These are phyloP conservation scores for Melieria omissa DNA, from an alignment of 2,888 invertebrate species.

Conservation along the genomic window DNA sequence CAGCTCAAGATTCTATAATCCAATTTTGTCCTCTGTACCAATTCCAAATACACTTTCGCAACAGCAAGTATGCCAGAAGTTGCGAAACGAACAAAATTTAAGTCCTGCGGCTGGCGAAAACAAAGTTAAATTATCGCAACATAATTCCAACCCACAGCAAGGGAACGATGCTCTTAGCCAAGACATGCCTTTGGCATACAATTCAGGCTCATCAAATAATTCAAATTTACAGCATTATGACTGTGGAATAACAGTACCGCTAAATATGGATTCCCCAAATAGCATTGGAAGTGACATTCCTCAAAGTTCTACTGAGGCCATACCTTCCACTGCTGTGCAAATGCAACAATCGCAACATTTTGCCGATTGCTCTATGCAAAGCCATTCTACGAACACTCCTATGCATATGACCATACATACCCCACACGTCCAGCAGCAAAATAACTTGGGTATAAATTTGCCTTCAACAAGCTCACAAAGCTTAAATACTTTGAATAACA, in stretches of 20 bases:
- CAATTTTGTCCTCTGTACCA: conserved; percentile 31
- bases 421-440: conserved; percentile 71
- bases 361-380: conserved; percentile 77
- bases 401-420: conserved; percentile 71
- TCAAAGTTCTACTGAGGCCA: conserved; percentile 75
- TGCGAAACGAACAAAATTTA: conserved; percentile 51
- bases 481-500: conserved; percentile 59
- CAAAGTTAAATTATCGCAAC: conserved; percentile 50
- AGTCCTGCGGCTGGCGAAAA: conserved; percentile 48
- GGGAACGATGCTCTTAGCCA: conserved; percentile 16
- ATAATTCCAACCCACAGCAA: conserved; percentile 37
- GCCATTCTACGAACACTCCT: conserved; percentile 69
- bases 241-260: conserved; percentile 85
- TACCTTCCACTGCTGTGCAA: conserved; percentile 71
- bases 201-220: conserved; percentile 85
- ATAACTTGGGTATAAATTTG: conserved; percentile 55
- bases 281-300: conserved; percentile 88
- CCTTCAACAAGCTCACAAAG: conserved; percentile 64
- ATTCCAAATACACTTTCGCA: conserved; percentile 29
- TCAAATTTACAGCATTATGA: conserved; percentile 82
- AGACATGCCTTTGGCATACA: conserved; percentile 73
- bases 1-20: conserved; percentile 44
- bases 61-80: conserved; percentile 46
- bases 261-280: conserved; percentile 88
- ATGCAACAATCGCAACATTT: conserved; percentile 67